Conservation (phyloP, 2,888 invertebrate species). For the Lysandra coridon region DNA sequence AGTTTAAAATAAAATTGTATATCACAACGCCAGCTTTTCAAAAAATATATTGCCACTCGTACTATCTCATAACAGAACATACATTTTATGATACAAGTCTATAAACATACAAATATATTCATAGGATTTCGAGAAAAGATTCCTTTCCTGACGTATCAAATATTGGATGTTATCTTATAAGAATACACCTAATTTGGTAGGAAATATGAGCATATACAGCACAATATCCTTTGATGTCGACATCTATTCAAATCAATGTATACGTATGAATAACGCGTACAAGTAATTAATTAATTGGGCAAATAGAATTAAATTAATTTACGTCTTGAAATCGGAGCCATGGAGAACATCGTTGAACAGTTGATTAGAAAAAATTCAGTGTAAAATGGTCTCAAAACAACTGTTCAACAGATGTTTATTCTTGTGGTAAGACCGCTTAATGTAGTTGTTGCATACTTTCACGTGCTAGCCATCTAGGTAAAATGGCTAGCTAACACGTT, state of each 20-base stretch:
- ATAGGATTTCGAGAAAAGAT: not conserved
- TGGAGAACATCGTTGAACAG: too few relatives aligned
- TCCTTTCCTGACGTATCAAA: not conserved
- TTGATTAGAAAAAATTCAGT: too few relatives aligned
- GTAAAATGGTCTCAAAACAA: too few relatives aligned
- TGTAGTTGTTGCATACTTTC: too few relatives aligned
- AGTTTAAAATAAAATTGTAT: not conserved
- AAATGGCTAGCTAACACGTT: too few relatives aligned
- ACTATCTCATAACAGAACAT: not conserved
- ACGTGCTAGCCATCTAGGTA: too few relatives aligned
- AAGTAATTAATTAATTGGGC: not conserved
- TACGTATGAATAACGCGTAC: not conserved
- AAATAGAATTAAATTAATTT: not conserved
- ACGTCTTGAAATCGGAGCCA: too few relatives aligned
- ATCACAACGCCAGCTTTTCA: not conserved
- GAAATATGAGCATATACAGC: not conserved
- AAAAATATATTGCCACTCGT: not conserved
- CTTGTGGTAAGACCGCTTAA: too few relatives aligned
- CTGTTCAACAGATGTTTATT: too few relatives aligned
- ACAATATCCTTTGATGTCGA: not conserved
- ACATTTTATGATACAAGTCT: slow-evolving; percentile 1
- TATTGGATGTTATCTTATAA: not conserved
- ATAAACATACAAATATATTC: slow-evolving; percentile 20
- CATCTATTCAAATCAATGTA: slow-evolving; percentile 11
- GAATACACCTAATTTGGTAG: not conserved